Base-by-base conservation (phyloP, 1,140 invertebrate species). In the Mizuhopecten yessoensis region DNA sequence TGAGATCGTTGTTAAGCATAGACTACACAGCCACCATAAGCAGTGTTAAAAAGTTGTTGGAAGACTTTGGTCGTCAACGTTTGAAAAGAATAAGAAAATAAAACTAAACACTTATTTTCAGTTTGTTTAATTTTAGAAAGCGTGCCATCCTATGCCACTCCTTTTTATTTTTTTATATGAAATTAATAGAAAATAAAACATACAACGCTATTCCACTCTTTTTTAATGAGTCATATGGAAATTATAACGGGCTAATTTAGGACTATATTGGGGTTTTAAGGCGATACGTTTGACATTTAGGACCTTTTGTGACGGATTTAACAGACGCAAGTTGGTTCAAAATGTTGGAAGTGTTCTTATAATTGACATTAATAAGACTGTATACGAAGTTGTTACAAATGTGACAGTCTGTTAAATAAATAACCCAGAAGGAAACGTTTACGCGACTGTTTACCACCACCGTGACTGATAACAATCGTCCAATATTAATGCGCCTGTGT, bases 401-500 rank as follows among this genome's bases (percentile, higher is more conserved):
- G 57, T 75, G 57, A 75, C 57, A 75, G 23, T 29, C n/a, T 29
- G 23, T n/a, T 29, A 29, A 75, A 75, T 75, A 75, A 75, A 75
- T 75, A 75, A 75, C 57, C 29, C 57, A n/a, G 23, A 75, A 1
- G 23, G 57, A 75, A 75, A 75, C n/a, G 17, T 75, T 5, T 75
- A 75, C 57, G 57, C 57, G 57, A 75, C 57, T 75, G 57, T 75
- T 75, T n/a, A 75, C n/a, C 3, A 75, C 9, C 57, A n/a, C 57
- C 57, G 57, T 75, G 57, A n/a, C 57, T 75, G 57, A 75, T 75
- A 75, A 75, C 57, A 75, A 29, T 29, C 57, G 57, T 29, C 57
- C 57, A 75, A 75, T 75, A 75, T 75, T 5, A 75, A 75, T 75
- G 57, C 57, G 57, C 57, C 57, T 75, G 57, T 75, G n/a, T 75